Percentiles rank a stretch among this genome's conserved stretches.
Conservation (phyloP, 2,113 vertebrate species). For the Microtus richardsoni region DNA sequence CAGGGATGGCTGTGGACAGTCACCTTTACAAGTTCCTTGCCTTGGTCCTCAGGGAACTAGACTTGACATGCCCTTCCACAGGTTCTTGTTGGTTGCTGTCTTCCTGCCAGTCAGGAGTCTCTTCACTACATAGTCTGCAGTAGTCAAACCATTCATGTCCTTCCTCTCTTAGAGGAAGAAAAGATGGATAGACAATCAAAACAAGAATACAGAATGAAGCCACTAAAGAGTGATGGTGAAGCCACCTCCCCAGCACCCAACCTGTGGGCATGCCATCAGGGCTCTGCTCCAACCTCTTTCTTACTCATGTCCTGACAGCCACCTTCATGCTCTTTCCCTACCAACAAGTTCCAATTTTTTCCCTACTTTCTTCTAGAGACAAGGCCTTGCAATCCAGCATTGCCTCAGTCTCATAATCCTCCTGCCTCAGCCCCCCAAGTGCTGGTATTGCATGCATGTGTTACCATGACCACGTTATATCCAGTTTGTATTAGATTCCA, state of each 20-base stretch:
- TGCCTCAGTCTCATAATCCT: background rate
- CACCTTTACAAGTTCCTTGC: background rate
- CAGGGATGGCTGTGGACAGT: too few species aligned
- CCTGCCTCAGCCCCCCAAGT: background rate
- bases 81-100: background rate
- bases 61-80: background rate
- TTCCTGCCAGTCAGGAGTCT: background rate
- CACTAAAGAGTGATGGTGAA: background rate
- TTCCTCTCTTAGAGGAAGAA: background rate
- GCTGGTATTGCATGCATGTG: background rate
- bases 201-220: background rate
- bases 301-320: background rate
- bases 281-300: background rate
- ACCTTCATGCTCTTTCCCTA: background rate
- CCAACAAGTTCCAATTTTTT: background rate
- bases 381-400: background rate
- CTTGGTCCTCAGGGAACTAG: background rate
- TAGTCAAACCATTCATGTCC: background rate
- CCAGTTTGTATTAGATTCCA: background rate
- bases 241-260: background rate
- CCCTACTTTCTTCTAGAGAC: background rate
- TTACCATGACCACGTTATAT: background rate
- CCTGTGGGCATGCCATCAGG: background rate
- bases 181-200: background rate
- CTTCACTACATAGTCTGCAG: background rate